Evolutionary conservation across 2,797 vertebrate genomes (phyloP), one percentile per base, ranked within the genome.

Genomic region (Dallia pectoralis): DNA sequence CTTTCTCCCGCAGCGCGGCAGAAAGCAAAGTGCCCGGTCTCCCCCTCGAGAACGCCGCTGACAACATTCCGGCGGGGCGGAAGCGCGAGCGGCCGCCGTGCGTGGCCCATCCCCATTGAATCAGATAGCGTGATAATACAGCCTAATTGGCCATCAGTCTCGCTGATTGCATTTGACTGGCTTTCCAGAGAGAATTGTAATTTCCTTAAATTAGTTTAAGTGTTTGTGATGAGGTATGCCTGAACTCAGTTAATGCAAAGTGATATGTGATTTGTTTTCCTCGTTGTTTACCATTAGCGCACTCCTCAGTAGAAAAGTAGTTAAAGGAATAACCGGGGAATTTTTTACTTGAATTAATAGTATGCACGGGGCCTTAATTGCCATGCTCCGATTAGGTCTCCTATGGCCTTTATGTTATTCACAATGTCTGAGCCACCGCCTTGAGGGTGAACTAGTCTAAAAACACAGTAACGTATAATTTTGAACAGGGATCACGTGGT

Each of bases 111-210:
- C 76, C 84, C 85, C 85, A 87, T 91, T 90, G 87, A 88, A 90
- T 89, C 89, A 90, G 87, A 90, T 89, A 84, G 86, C 81, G 70
- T 84, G 88, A 89, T 91, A 83, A 89, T 90, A 89, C 89, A 76
- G 77, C 86, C 85, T 92, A 90, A 93, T 93, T 93, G 89, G 85
- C 89, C 87, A 89, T 93, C 91, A 87, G 86, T 89, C 79, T 75
- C 79, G 72, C 89, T 93, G 91, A 93, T 93, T 89, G 90, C 82
- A 86, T 88, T 82, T 89, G 91, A 91, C 90, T 90, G 86, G 65
- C 76, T 84, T 91, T 89, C 89, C 66, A 19, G 84, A 85, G 91
- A 88, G 84, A 78, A 85, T 81, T 84, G 82, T 87, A 87, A 90
- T 91, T 88, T 83, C 77, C 82, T 83, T 88, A 86, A 90, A 89